Evolutionary conservation across 37 sponge, comb jelly and placozoan genomes (phyloP).

Genomic region (Cliona cf. orientalis): DNA sequence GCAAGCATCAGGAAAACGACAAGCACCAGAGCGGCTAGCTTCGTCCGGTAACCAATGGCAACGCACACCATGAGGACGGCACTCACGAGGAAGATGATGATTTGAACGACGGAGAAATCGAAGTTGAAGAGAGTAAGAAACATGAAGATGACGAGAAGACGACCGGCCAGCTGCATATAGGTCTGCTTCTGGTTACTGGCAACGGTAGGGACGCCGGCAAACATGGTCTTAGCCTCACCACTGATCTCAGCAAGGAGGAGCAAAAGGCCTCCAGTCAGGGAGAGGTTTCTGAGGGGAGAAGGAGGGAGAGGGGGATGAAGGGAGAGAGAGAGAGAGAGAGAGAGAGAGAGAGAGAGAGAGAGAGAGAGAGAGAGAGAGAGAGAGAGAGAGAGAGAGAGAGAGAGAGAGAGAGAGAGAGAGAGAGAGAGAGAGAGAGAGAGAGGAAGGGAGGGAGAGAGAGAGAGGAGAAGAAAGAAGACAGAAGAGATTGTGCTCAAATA

Average conservation of each 20-base stretch:
- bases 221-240: slow-evolving; percentile 94
- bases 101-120: slow-evolving; percentile 70
- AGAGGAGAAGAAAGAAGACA: too few relatives aligned
- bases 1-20: slow-evolving; percentile 74
- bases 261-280: slow-evolving; percentile 88
- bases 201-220: slow-evolving; percentile 95
- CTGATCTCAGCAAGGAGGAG: slow-evolving; percentile 91
- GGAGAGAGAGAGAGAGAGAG: background rate
- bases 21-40: slow-evolving; percentile 91
- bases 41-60: slow-evolving; percentile 94
- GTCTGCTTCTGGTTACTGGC: slow-evolving; percentile 87
- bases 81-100: slow-evolving; percentile 75
- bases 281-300: slow-evolving; percentile 77
- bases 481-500: too few relatives aligned
- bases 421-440: too few relatives aligned
- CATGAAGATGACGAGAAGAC: slow-evolving; percentile 96
- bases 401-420: too few relatives aligned
- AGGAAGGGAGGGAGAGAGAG: too few relatives aligned
- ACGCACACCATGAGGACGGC: slow-evolving; percentile 82
- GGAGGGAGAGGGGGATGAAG: background rate
- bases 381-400: too few relatives aligned
- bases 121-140: slow-evolving; percentile 94
- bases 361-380: too few relatives aligned
- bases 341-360: background rate
- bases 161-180: slow-evolving; percentile 98